A percentile compares a stretch with the other conserved stretches of the same genome.
These are phyloP conservation scores for Chromis chromis DNA, from an alignment of 2,797 vertebrate genomes.

Conservation along the genomic window DNA sequence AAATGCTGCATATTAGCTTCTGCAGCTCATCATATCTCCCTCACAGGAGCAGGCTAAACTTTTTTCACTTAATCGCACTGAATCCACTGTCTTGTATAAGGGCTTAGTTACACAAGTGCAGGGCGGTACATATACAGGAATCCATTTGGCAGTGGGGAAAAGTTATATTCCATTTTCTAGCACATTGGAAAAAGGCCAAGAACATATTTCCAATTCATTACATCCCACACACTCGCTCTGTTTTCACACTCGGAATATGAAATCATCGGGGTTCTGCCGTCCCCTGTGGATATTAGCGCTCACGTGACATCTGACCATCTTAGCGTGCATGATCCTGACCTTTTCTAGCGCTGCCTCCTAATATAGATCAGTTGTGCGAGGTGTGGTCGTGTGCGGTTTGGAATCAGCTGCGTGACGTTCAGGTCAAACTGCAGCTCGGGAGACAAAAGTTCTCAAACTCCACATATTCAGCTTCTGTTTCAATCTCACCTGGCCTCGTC, in stretches of 20 bases:
- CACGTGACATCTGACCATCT: constrained; percentile 8
- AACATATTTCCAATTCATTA: constrained; percentile 38
- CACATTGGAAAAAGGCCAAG: constrained; percentile 29
- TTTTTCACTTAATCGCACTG: background rate
- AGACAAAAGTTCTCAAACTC: background rate
- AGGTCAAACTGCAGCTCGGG: constrained; percentile 26
- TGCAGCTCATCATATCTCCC: background rate
- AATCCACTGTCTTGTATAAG: background rate
- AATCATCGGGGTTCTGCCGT: background rate
- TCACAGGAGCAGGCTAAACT: background rate
- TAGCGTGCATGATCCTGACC: background rate
- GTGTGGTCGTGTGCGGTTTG: constrained; percentile 6
- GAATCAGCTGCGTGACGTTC: constrained; percentile 2
- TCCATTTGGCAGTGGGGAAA: constrained; percentile 26
- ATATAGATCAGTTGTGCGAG: constrained; percentile 5
- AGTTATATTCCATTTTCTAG: constrained; percentile 30
- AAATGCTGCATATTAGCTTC: constrained; percentile 2
- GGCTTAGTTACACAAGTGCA: constrained; percentile 2
- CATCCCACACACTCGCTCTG: constrained; percentile 38
- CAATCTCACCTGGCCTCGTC: constrained; percentile 37
- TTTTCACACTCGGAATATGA: background rate
- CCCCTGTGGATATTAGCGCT: constrained; percentile 10
- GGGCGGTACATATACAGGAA: background rate
- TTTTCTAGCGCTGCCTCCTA: background rate
- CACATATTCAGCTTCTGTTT: constrained; percentile 25